Conservation (phyloP, 2,113 vertebrate genomes). For the Phaetusa simplex region DNA sequence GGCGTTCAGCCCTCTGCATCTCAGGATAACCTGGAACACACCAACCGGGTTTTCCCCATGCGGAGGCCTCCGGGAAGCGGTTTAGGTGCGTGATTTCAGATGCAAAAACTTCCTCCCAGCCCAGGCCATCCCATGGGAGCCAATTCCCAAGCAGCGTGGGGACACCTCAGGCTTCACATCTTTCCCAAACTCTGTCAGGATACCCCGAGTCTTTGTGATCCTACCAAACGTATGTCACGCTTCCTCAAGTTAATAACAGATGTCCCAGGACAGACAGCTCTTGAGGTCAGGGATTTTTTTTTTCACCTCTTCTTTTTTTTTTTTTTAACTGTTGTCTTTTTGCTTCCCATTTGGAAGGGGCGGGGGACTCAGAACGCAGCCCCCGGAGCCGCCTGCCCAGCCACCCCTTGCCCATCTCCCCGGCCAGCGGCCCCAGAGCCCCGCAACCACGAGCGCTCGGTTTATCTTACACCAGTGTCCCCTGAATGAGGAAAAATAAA, state of each 20-base stretch:
- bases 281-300: not conserved
- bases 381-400: accelerated
- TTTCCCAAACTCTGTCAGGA: not conserved
- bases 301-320: not conserved
- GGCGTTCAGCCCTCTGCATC: accelerated
- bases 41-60: not conserved
- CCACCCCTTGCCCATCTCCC: not conserved
- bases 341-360: not conserved
- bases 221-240: slow-evolving; percentile 1
- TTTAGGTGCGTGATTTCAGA: not conserved
- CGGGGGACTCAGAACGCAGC: not conserved
- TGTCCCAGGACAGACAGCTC: slow-evolving; percentile 25
- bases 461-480: slow-evolving; percentile 89
- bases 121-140: not conserved
- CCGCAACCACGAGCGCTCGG: slow-evolving; percentile 64
- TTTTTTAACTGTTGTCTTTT: not conserved
- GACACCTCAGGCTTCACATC: not conserved
- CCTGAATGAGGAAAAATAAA: slow-evolving; percentile 91
- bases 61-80: not conserved
- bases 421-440: not conserved
- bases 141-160: not conserved
- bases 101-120: not conserved
- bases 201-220: slow-evolving; percentile 2
- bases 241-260: slow-evolving; percentile 40
- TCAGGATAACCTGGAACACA: not conserved